Percentiles rank a stretch among this genome's conserved stretches.
phyloP scores from a whole-genome alignment of 2,113 vertebrate species.

The Xenopus borealis region DNA sequence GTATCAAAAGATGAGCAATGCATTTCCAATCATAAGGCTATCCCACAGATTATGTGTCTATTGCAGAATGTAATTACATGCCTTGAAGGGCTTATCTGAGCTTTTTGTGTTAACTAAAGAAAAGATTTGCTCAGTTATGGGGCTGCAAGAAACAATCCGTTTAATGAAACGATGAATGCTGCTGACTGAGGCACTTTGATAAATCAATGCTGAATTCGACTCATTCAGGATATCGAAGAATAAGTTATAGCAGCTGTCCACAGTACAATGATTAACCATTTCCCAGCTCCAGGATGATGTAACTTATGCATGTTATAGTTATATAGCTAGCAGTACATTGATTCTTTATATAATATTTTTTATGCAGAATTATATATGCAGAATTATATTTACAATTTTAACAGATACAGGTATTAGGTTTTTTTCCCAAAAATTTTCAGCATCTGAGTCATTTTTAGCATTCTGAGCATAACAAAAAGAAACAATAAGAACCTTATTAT shows the following conservation, averaged over 20 bases:
- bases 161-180: slow-evolving; percentile 29
- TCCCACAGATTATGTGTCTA: slow-evolving; percentile 20
- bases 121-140: slow-evolving; percentile 18
- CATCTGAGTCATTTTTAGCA: no score
- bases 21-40: slow-evolving; percentile 6
- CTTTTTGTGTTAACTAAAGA: slow-evolving; percentile 23
- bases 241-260: not conserved
- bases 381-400: no score
- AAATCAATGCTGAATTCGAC: slow-evolving; percentile 27
- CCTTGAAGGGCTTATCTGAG: slow-evolving; percentile 20
- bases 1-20: not conserved
- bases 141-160: slow-evolving; percentile 19
- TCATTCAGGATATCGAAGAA: not conserved
- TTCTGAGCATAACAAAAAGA: no score
- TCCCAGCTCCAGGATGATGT: not conserved
- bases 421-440: no score
- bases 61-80: slow-evolving; percentile 21
- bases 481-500: no score
- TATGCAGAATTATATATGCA: no score
- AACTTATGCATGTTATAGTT: no score
- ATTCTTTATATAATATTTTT: no score
- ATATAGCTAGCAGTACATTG: no score
- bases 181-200: slow-evolving; percentile 23
- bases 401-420: no score
- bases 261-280: slow-evolving; percentile 4